Evolutionary conservation across 2,113 vertebrate genomes (phyloP).

Genomic region (Lanius ludovicianus): DNA sequence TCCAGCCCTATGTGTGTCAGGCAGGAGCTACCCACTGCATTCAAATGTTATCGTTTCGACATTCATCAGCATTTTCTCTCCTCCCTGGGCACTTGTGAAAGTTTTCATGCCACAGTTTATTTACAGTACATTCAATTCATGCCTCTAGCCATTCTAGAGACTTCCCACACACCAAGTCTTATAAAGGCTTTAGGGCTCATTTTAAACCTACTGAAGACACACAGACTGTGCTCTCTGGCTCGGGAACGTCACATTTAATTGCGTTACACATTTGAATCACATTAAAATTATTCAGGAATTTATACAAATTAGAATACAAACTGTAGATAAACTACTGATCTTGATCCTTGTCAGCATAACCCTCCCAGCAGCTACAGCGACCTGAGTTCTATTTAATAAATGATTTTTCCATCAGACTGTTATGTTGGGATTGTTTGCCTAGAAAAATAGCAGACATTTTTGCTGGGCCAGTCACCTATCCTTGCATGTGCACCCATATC

Average conservation of each 20-base stretch:
- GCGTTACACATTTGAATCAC: neutral
- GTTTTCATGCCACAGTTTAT: slow-evolving; percentile 20
- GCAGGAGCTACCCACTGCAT: neutral
- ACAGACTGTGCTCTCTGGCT: neutral
- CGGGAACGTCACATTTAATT: neutral
- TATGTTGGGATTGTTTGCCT: neutral
- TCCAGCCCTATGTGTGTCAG: neutral
- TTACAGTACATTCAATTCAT: slow-evolving; percentile 1
- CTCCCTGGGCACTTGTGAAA: neutral
- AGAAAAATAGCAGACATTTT: neutral
- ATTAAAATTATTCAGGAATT: slow-evolving; percentile 16
- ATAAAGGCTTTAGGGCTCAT: neutral
- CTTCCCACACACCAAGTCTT: neutral
- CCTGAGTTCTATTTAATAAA: neutral
- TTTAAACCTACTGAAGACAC: neutral
- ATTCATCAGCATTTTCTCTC: neutral
- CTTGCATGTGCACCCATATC: neutral
- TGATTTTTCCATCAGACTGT: neutral
- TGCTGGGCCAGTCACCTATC: neutral
- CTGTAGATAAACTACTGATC: neutral
- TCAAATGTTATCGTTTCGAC: neutral
- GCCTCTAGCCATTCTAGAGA: slow-evolving; percentile 1
- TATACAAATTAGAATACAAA: slow-evolving; percentile 32
- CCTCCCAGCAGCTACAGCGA: neutral
- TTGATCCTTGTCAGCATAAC: neutral